Evolutionary conservation across 2,797 vertebrate genomes (phyloP).

Genomic region (Ibycter americanus): DNA sequence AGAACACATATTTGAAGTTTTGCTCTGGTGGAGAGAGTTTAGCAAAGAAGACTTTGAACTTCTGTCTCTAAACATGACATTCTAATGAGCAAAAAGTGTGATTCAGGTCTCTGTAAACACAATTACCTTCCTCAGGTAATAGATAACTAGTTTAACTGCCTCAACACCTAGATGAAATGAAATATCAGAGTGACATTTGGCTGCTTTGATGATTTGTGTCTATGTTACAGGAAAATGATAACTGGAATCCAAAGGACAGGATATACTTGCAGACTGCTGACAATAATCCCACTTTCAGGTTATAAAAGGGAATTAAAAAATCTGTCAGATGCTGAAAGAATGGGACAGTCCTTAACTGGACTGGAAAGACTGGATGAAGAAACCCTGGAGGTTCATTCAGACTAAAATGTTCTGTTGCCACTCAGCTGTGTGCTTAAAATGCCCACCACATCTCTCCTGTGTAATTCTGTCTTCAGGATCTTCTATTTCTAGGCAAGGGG

Average conservation of each 20-base stretch:
- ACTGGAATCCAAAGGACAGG: background rate
- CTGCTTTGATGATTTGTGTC: background rate
- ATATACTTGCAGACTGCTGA: background rate
- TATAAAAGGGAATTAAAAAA: background rate
- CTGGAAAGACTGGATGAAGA: background rate
- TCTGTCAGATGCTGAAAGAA: background rate
- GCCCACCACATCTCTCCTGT: background rate
- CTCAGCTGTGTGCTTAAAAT: background rate
- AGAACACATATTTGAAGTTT: background rate
- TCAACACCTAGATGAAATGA: background rate
- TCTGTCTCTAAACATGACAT: background rate
- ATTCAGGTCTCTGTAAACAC: background rate
- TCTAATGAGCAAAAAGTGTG: background rate
- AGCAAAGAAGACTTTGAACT: background rate
- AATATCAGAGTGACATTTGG: background rate
- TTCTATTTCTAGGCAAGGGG: background rate
- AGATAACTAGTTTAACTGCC: background rate
- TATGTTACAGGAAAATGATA: background rate
- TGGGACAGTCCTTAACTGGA: background rate
- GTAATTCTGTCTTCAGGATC: background rate
- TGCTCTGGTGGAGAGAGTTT: background rate
- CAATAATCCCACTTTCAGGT: background rate
- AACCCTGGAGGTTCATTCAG: background rate
- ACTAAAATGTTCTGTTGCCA: background rate
- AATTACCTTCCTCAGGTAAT: background rate